Conservation (phyloP, 2,888 invertebrate species). For the Eristalis intricaria region DNA sequence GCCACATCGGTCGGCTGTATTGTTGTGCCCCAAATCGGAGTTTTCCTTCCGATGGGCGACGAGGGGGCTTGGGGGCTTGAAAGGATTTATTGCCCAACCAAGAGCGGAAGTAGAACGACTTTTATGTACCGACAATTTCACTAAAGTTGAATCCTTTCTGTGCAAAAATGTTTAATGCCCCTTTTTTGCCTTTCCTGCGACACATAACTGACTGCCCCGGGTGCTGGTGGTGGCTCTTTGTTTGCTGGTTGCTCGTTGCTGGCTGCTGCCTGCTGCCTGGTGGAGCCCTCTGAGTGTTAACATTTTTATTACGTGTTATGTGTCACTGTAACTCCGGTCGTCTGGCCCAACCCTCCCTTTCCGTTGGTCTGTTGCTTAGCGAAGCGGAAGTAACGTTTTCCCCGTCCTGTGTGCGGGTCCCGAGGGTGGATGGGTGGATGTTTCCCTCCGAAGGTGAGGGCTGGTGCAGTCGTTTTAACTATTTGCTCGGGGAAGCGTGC, state of each 20-base stretch:
- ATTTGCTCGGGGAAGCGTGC: conserved; percentile 49
- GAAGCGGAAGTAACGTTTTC: conserved; percentile 58
- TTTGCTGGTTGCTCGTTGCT: not conserved
- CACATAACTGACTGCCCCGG: conserved; percentile 43
- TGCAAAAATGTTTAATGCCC: conserved; percentile 62
- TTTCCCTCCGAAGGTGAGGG: conserved; percentile 32
- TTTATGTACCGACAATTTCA: conserved; percentile 70
- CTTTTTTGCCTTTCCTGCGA: conserved; percentile 39
- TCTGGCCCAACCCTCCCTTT: not conserved
- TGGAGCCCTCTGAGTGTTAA: conserved; percentile 53
- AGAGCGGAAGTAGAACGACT: conserved; percentile 65
- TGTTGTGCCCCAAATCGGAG: conserved; percentile 42
- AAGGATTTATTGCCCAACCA: conserved; percentile 50
- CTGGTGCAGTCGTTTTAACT: conserved; percentile 58
- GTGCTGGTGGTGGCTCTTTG: not conserved
- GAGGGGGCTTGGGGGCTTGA: not conserved
- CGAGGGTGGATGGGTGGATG: not conserved
- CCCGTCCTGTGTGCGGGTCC: not conserved
- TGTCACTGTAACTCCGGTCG: conserved; percentile 24
- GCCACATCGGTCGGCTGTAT: not conserved
- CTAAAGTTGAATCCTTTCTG: conserved; percentile 69
- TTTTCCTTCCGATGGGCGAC: conserved; percentile 30
- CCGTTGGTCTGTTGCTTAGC: conserved; percentile 31
- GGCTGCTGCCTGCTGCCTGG: not conserved
- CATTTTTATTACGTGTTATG: conserved; percentile 71